Evolutionary conservation across 2,888 invertebrate species (phyloP).

Genomic region (Phyto melanocephala): DNA sequence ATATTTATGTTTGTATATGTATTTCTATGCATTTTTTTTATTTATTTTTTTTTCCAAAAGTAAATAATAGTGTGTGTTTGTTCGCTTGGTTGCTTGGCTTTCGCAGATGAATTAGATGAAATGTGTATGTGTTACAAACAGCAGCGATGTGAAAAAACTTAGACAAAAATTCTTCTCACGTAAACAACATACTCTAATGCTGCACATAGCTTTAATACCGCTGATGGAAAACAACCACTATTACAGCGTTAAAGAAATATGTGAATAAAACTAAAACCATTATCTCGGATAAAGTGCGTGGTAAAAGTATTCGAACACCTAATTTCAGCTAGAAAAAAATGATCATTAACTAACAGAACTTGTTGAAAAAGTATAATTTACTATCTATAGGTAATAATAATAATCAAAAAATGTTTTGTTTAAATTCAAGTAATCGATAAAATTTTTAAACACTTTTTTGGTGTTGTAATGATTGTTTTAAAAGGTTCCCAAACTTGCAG

Average conservation of each 20-base stretch:
- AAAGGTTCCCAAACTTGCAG: no score
- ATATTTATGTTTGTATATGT: no score
- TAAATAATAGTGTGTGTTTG: constrained; percentile 13
- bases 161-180: constrained; percentile 58
- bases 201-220: background rate
- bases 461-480: no score
- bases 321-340: no score
- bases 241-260: background rate
- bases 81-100: background rate
- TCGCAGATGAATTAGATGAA: constrained; percentile 18
- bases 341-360: no score
- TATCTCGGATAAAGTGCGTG: background rate
- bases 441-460: no score
- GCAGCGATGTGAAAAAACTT: background rate
- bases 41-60: background rate
- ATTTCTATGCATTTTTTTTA: no score
- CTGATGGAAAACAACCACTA: background rate
- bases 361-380: no score
- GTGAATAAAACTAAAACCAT: background rate
- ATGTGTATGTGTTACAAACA: constrained; percentile 10
- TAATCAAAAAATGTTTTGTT: no score
- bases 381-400: no score
- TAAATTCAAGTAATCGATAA: no score
- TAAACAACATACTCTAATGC: constrained; percentile 48
- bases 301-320: no score